Percentiles rank a stretch among this genome's conserved stretches.
Evolutionary conservation across 2,113 vertebrate species (phyloP).

Genomic region (Nanorana parkeri): DNA sequence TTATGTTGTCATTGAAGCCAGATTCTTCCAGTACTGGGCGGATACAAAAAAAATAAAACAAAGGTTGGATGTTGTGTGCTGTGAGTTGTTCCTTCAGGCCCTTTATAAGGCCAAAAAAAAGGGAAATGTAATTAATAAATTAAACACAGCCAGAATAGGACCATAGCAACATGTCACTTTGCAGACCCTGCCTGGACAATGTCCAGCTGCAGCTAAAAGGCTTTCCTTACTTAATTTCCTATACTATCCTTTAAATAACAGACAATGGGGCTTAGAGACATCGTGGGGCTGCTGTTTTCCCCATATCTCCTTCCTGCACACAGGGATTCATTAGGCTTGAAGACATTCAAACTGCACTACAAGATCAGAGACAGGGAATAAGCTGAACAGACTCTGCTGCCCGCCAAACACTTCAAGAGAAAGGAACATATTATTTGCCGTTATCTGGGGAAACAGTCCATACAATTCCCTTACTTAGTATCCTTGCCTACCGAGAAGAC

Average conservation of each 20-base stretch:
- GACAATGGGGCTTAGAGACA: not conserved
- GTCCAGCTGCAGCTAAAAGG: not conserved
- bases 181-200: not conserved
- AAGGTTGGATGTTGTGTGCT: no score
- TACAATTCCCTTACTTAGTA: slow-evolving; percentile 2
- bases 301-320: slow-evolving; percentile 38
- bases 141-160: no score
- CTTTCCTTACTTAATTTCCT: not conserved
- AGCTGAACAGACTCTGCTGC: slow-evolving; percentile 22
- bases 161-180: no score
- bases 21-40: no score
- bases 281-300: not conserved
- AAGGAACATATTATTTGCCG: slow-evolving; percentile 11
- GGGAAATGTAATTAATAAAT: no score
- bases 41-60: no score
- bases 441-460: slow-evolving; percentile 46
- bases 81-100: no score
- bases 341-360: slow-evolving; percentile 13
- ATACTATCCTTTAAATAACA: not conserved
- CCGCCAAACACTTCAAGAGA: slow-evolving; percentile 30
- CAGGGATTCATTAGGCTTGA: slow-evolving; percentile 38
- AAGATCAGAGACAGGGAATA: slow-evolving; percentile 18
- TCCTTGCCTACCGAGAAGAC: slow-evolving; percentile 31
- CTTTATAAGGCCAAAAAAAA: no score
- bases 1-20: no score